Base-by-base conservation (phyloP, 2,113 vertebrate genomes). In the Ellobius talpinus region DNA sequence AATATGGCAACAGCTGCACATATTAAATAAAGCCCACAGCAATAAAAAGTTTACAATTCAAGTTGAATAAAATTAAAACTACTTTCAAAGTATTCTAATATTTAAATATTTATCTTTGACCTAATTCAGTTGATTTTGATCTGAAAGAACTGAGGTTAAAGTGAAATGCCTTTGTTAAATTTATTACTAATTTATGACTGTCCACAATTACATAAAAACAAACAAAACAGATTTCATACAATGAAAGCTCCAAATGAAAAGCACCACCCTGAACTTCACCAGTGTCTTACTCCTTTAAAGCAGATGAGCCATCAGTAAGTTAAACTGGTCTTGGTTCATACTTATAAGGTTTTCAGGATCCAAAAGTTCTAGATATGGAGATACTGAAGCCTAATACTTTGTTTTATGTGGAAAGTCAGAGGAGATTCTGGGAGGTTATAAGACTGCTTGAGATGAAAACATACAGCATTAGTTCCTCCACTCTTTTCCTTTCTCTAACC, bases 31-130 rank as follows among this genome's bases (percentile, higher is more conserved):
- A 85, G 52, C 6, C 70, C 76, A 8, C 87, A 92, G 42, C 91
- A 97, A 10, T 93, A 78, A 74, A 95, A 97, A 96, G 31, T 96
- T 29, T 90, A 94, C 50, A 87, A 95, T 84, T 88, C 42, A 89
- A 85, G 85, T 39, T 63, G 19, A 76, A 89, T 50, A 4, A 92
- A 95, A 65, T 89, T 94, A 92, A 93, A 96, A 82, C 23, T 52
- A 93, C 24, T 55, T 24, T 82, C 36, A 14, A 82, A 58, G 78
- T n/a, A 82, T n/a, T 82, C 36, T n/a, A 58, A 36, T 82, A 82
- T 58, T n/a, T 58, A 23, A 61, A 16, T 39, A 82, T 33, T 33
- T 55, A 81, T 61, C 79, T 42, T 61, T 82, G 55, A 50, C 45
- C 36, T 94, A n/a, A n/a, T 26, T 9, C 29, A 93, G 74, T 90